phyloP scores from a whole-genome alignment of 2,888 invertebrate species.

The Ormyrus pomaceus region DNA sequence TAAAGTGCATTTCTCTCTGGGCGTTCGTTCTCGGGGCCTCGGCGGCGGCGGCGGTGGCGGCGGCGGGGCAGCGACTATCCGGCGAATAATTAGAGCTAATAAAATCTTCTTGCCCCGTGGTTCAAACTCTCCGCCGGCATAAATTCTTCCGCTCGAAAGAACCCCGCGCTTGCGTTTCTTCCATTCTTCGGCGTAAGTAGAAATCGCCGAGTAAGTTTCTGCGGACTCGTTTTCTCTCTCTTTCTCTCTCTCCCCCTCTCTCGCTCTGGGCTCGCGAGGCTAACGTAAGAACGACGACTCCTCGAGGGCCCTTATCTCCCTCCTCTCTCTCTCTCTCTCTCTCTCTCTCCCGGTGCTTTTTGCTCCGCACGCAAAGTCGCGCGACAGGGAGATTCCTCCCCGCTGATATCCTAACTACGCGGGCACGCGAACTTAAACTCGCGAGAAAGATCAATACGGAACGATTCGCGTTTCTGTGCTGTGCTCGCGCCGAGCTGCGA shows the following conservation, averaged over 20 bases:
- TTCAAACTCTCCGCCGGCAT: slow-evolving; percentile 51
- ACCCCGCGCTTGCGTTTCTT: slow-evolving; percentile 52
- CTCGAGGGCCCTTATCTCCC: neutral
- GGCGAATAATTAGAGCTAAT: slow-evolving; percentile 58
- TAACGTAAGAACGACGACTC: no score
- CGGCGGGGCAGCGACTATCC: slow-evolving; percentile 30
- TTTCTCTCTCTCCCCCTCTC: slow-evolving; percentile 32
- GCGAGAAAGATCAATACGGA: slow-evolving; percentile 44
- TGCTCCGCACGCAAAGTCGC: slow-evolving; percentile 46
- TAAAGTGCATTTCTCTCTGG: slow-evolving; percentile 39
- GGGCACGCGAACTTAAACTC: slow-evolving; percentile 52
- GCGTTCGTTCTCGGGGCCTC: neutral
- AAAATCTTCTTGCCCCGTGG: slow-evolving; percentile 53
- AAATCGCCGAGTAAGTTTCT: slow-evolving; percentile 58
- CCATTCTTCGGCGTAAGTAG: slow-evolving; percentile 60
- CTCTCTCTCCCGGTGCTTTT: neutral
- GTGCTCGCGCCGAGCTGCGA: slow-evolving; percentile 46
- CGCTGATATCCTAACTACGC: slow-evolving; percentile 56
- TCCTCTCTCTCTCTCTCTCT: neutral
- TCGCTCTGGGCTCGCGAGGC: neutral
- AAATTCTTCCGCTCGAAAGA: slow-evolving; percentile 58
- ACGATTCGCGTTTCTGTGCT: slow-evolving; percentile 15
- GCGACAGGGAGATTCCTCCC: slow-evolving; percentile 59
- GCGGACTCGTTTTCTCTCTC: slow-evolving; percentile 60
- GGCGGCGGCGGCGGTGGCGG: no score